Evolutionary conservation across 2,113 vertebrate species (phyloP), one percentile per base, ranked within the genome.

Genomic region (Aythya baeri): DNA sequence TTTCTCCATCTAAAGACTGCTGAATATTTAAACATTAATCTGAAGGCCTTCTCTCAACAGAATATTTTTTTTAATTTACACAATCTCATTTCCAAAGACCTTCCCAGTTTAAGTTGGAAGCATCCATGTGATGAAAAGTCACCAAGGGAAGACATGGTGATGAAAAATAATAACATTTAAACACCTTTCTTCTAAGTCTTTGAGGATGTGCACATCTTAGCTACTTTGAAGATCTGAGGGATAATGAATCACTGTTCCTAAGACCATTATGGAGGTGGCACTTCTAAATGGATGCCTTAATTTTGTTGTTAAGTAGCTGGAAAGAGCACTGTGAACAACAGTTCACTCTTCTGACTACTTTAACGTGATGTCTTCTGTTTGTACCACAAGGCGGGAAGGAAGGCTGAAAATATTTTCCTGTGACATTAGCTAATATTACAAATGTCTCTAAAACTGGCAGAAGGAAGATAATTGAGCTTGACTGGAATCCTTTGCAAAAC

Each of bases 191-290:
- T 86, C 65, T 21, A 83, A 83, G 83, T 78, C 86, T 94, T 94
- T 63, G 61, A 86, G 52, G 43, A 57, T n/a, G 72, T 72, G 29
- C 18, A 79, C 38, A 62, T 90, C 63, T 57, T 73, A 38, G 29
- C 32, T 83, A 2, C 92, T 93, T 91, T 91, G 77, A 92, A 94
- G 85, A 88, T 94, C 67, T 91, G 72, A 96, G 41, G 59, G 93
- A 27, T 12, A 88, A 86, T 91, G 78, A 94, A 62, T 89, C 44
- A 83, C 27, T 80, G 58, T 77, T 91, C 36, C 17, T 89, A 77
- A 89, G 41, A 87, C n/a, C 20, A 59, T 85, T 80, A 38, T 55
- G 65, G 59, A 95, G 71, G 75, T 87, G 78, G 71, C 46, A 36
- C 36, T 73, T n/a, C 73, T 86, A 44, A 65, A 94, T 94, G 55